Conservation (phyloP, 2,113 vertebrate genomes). For the Antechinus stuartii region DNA sequence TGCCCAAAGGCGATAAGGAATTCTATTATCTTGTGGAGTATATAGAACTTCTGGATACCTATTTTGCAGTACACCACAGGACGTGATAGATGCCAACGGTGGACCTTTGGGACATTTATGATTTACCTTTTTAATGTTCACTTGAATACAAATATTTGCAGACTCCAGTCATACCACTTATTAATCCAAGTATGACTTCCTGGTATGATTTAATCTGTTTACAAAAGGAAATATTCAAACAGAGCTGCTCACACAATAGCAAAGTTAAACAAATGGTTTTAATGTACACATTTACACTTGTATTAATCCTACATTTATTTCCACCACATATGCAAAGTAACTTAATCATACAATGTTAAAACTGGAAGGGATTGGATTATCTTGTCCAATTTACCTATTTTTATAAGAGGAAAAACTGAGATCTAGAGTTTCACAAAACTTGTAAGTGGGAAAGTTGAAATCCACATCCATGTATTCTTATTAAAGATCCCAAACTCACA, state of each 20-base stretch:
- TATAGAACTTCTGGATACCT: rapidly evolving
- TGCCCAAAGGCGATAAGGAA: neutral
- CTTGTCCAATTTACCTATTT: neutral
- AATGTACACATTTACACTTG: constrained; percentile 69
- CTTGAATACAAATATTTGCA: constrained; percentile 23
- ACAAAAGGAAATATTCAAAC: constrained; percentile 30
- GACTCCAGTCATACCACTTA: neutral
- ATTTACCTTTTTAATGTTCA: constrained; percentile 49
- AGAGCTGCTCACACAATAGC: neutral
- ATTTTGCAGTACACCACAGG: neutral
- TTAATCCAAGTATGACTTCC: constrained; percentile 19
- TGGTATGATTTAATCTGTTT: constrained; percentile 18
- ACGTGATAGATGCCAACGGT: neutral
- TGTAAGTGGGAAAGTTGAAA: neutral
- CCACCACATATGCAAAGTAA: neutral
- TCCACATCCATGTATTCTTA: neutral
- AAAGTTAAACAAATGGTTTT: constrained; percentile 73
- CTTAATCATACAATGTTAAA: neutral
- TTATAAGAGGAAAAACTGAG: neutral
- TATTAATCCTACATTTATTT: constrained; percentile 1
- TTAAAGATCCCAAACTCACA: neutral
- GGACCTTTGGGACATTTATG: neutral
- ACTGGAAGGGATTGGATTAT: neutral
- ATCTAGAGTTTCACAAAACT: neutral
- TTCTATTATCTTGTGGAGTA: neutral